A percentile compares a stretch with the other conserved stretches of the same genome.
Conservation (phyloP, 1,140 invertebrate genomes). For the Ylistrum balloti region DNA sequence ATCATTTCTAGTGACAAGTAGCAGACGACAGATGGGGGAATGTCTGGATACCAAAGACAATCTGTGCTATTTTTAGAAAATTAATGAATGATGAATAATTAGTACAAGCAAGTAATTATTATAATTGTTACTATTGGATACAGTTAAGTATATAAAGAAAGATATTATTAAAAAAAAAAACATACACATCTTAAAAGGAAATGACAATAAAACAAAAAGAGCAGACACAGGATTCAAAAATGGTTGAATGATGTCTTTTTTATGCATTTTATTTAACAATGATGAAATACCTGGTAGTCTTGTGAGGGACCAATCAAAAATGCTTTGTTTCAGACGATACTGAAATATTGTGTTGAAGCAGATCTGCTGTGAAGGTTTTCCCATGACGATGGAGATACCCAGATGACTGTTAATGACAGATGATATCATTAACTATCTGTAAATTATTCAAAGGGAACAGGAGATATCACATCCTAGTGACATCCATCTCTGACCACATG, state of each 20-base stretch:
- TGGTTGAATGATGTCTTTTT: too few relatives aligned
- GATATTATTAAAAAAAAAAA: too few relatives aligned
- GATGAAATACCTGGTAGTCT: too few relatives aligned
- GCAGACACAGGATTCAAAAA: too few relatives aligned
- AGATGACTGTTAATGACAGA: neutral
- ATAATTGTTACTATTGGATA: conserved; percentile 14
- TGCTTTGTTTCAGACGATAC: neutral
- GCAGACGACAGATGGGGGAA: neutral
- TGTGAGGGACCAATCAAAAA: neutral
- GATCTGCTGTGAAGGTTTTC: neutral
- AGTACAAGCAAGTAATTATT: neutral
- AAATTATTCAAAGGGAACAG: conserved; percentile 20
- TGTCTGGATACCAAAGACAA: neutral
- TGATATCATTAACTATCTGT: neutral
- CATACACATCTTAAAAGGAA: too few relatives aligned
- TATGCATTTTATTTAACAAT: neutral
- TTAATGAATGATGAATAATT: conserved; percentile 40
- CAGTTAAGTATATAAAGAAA: neutral
- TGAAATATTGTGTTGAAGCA: neutral
- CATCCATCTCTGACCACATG: neutral
- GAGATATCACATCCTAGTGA: neutral
- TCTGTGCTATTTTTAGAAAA: neutral
- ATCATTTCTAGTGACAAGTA: neutral
- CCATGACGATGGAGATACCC: neutral
- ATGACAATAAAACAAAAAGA: too few relatives aligned